A percentile compares a stretch with the other conserved stretches of the same genome.
Conservation (phyloP, 2,797 vertebrate species). For the Pyrocephalus nanus region DNA sequence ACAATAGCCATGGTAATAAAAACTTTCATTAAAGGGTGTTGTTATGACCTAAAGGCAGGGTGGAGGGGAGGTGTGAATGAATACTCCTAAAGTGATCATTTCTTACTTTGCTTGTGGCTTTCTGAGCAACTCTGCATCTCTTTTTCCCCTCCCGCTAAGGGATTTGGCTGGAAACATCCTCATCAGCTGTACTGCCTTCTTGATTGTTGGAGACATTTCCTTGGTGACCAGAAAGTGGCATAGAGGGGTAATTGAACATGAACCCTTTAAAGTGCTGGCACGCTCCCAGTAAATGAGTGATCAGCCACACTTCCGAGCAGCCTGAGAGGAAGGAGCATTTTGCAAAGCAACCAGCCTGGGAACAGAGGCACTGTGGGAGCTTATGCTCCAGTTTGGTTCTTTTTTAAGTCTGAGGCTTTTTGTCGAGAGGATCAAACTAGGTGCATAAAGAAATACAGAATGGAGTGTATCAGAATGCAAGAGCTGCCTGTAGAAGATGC, state of each 20-base stretch:
- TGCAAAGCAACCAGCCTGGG: not conserved
- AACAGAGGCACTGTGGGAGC: not conserved
- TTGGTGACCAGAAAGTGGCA: constrained; percentile 12
- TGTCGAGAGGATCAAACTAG: not conserved
- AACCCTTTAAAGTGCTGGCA: not conserved
- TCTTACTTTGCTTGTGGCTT: not conserved
- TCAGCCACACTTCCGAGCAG: not conserved
- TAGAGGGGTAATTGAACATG: not conserved
- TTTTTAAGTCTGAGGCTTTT: not conserved
- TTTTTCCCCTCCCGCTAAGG: not conserved
- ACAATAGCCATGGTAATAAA: not conserved
- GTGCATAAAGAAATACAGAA: not conserved
- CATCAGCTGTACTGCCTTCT: not conserved
- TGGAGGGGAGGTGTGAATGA: not conserved
- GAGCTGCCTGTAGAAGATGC: not conserved
- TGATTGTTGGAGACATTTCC: not conserved
- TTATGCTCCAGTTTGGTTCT: not conserved
- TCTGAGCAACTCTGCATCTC: not conserved
- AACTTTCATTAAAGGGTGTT: not conserved
- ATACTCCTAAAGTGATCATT: not conserved
- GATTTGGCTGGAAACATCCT: not conserved
- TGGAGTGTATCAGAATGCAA: not conserved
- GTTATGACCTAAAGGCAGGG: not conserved
- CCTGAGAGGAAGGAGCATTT: not conserved
- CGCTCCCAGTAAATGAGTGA: not conserved